These are phyloP conservation scores for Probaryconus sp. DNA, from an alignment of 1,140 invertebrate species.

Conservation along the genomic window DNA sequence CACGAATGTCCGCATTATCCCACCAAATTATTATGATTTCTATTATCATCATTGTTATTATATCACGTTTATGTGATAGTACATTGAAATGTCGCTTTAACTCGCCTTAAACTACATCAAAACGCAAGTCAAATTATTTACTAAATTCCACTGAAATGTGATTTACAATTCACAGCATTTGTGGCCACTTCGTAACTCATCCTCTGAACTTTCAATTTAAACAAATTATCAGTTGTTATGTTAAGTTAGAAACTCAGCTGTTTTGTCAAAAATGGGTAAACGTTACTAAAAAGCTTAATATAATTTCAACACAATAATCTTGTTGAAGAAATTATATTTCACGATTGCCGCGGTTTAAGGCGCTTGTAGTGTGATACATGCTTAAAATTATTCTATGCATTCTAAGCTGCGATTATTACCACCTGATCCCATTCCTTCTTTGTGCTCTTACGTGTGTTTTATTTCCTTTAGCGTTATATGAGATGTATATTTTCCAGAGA, in stretches of 20 bases:
- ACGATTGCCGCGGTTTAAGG: slow-evolving; percentile 66
- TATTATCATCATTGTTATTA: slow-evolving; percentile 50
- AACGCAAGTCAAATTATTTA: no score
- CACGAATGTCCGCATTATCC: slow-evolving; percentile 34
- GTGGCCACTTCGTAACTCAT: no score
- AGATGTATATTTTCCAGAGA: slow-evolving; percentile 24
- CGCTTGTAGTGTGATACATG: slow-evolving; percentile 56
- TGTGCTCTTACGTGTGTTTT: slow-evolving; percentile 7
- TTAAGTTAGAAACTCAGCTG: no score
- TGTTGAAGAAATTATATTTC: slow-evolving; percentile 68
- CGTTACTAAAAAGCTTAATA: neutral
- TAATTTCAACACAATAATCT: slow-evolving; percentile 58
- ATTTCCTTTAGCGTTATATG: slow-evolving; percentile 17
- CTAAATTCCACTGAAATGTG: no score
- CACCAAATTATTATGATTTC: slow-evolving; percentile 8
- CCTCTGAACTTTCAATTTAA: no score
- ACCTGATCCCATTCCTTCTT: slow-evolving; percentile 12
- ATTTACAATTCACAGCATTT: no score
- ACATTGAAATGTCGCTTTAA: slow-evolving; percentile 14
- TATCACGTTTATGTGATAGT: slow-evolving; percentile 1
- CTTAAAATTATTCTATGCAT: slow-evolving; percentile 71
- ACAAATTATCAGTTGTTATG: no score
- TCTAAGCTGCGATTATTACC: slow-evolving; percentile 67
- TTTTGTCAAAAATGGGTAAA: slow-evolving; percentile 2
- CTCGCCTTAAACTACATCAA: no score